Evolutionary conservation across 2,113 vertebrate species (phyloP), one percentile per base, ranked within the genome.

Genomic region (Dicerorhinus sumatrensis): DNA sequence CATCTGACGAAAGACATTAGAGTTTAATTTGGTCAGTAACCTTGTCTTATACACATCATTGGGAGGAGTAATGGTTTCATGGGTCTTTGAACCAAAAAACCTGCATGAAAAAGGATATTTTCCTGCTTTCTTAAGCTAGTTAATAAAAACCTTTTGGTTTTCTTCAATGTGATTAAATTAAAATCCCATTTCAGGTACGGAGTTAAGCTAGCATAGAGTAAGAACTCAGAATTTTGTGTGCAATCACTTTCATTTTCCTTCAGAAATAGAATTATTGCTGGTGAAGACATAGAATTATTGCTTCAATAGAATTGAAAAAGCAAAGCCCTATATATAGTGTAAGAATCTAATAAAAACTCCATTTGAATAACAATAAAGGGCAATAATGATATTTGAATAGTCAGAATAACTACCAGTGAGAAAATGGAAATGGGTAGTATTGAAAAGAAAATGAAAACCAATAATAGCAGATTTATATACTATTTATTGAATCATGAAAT

Each of bases 391-490:
- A 84, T 91, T 96, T 90, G 82, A 86, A 46, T 94, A 90, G 67
- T 84, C 80, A 76, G 73, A 93, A 91, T 97, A 81, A 97, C 29
- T 83, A 21, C 33, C 10, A 1, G 0, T 80, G 56, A 89, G 95
- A 96, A 98, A 98, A 94, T 97, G 86, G 29, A 97, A 98, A 98
- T 96, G 31, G 91, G 91, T 82, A 87, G 42, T 65, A 86, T 96
- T 96, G 96, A 96, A 97, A 96, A 92, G 75, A 91, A 98, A 97
- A 60, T 95, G 88, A 93, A 98, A 97, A 96, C 56, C 75, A 95
- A 31, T 88, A 96, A 51, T 23, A 82, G 79, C 31, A 51, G 73
- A 95, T 82, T 93, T 84, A 92, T 93, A 72, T 81, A 92, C 29
- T 96, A 76, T 97, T 96, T 91, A 96, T 87, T 97, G 94, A 96